Conservation (phyloP, 2,888 invertebrate genomes). For the Nephrotoma appendiculata region DNA sequence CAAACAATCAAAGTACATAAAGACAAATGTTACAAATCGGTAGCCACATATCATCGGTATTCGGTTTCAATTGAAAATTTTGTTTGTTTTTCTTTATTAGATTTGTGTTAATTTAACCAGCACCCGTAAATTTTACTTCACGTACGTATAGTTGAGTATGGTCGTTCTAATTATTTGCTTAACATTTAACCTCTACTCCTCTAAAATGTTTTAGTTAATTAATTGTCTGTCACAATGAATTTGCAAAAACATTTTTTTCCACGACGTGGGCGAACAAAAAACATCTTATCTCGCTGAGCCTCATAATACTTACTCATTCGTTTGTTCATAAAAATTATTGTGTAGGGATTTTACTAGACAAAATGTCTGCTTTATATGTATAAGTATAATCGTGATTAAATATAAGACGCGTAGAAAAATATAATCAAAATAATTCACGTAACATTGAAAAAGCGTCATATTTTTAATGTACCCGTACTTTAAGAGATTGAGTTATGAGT, state of each 20-base stretch:
- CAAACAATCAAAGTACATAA: background rate
- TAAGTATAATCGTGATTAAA: background rate
- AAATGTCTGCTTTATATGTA: background rate
- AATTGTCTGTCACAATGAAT: background rate
- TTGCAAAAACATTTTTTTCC: background rate
- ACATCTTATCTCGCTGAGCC: background rate
- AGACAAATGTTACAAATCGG: background rate
- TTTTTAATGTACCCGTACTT: background rate
- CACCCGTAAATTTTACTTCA: background rate
- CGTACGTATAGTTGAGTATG: background rate
- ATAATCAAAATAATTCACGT: background rate
- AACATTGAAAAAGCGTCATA: background rate
- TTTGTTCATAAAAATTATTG: background rate
- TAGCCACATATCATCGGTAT: background rate
- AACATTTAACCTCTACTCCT: background rate
- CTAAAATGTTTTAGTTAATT: background rate
- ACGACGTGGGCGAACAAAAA: background rate
- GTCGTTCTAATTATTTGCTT: background rate
- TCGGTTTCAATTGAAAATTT: background rate
- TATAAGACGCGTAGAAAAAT: background rate
- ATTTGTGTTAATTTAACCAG: background rate
- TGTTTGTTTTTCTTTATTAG: background rate
- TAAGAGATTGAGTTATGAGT: background rate
- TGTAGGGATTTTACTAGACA: background rate
- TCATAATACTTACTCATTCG: background rate